These are phyloP conservation scores for Agriopis aurantiaria DNA, from an alignment of 2,888 invertebrate species.

Conservation along the genomic window DNA sequence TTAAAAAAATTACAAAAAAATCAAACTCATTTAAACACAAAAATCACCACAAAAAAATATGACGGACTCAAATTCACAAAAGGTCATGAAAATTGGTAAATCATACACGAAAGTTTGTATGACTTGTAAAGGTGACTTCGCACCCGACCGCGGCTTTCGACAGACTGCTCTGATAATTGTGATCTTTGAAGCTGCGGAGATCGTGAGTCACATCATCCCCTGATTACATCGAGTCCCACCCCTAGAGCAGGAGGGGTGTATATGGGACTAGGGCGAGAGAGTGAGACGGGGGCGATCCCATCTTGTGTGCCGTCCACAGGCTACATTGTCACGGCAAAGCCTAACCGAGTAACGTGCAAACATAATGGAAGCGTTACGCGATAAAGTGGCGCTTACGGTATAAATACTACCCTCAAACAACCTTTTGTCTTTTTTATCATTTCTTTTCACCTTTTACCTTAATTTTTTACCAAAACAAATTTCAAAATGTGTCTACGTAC, in stretches of 20 bases:
- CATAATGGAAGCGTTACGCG: slow-evolving; percentile 59
- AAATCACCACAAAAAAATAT: slow-evolving; percentile 2
- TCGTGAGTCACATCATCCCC: slow-evolving; percentile 87
- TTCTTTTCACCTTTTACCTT: background rate
- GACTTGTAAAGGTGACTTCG: slow-evolving; percentile 79
- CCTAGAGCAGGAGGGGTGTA: slow-evolving; percentile 70
- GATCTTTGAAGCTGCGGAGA: slow-evolving; percentile 86
- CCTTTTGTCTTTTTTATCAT: background rate
- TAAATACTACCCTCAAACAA: background rate
- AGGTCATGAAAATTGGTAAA: slow-evolving; percentile 39
- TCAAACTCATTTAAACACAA: background rate
- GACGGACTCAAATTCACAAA: slow-evolving; percentile 1
- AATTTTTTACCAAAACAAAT: background rate
- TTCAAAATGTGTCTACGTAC: too few species aligned
- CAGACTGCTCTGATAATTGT: slow-evolving; percentile 86
- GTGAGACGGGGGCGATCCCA: slow-evolving; percentile 84
- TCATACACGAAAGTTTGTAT: slow-evolving; percentile 60
- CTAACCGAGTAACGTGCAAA: slow-evolving; percentile 75
- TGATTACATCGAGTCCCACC: slow-evolving; percentile 85
- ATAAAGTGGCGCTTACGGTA: slow-evolving; percentile 43
- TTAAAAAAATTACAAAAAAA: slow-evolving; percentile 11
- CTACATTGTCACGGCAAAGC: slow-evolving; percentile 83
- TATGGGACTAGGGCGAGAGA: slow-evolving; percentile 51
- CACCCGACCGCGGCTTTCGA: slow-evolving; percentile 81
- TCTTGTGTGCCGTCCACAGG: slow-evolving; percentile 88